Base-by-base conservation (phyloP, 2,113 vertebrate genomes). In the Odontesthes bonariensis region DNA sequence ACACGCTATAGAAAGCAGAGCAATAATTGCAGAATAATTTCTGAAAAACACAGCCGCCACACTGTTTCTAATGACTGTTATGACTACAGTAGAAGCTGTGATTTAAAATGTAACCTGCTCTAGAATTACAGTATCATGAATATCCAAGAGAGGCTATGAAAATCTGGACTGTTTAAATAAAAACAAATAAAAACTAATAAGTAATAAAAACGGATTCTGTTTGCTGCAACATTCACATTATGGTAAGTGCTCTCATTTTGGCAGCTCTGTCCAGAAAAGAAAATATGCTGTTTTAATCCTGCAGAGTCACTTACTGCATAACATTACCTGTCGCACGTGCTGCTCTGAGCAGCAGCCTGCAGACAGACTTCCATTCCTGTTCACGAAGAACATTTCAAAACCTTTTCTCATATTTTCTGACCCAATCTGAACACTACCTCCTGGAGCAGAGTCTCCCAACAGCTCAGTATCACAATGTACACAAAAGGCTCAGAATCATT, bases 261-360 rank as follows among this genome's bases (percentile, higher is more conserved):
- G 77, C 70, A 4, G 55, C 73, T 42, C 1, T 27, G 42, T 1
- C 20, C 3, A 0, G n/a, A 8, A 27, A 8, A 27, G 52, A 3
- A 61, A 20, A 73, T 7, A 1, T 3, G 40, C 72, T 22, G 19
- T 4, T 84, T 46, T 63, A 59, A 0, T 69, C 46, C 73, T 46
- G 68, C 53, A 20, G 17, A 59, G 35, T 33, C 6, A 56, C 58
- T 56, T 17, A 8, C 55, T 69, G 60, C 60, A 2, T 74, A 61
- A 74, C 8, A 20, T 61, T 65, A 66, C 17, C 49, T 74, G 27
- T 27, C 1, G 27, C 27, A 74, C 55, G 53, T 13, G 58, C 40
- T 38, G 42, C 14, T 67, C 67, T 22, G 69, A 22, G 42, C 51
- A 8, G 16, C n/a, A 16, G 12, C 61, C 32, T 9, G 1, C 33